A percentile compares a stretch with the other conserved stretches of the same genome.
Evolutionary conservation across 2,113 vertebrate species (phyloP).

Genomic region (Aythya baeri): DNA sequence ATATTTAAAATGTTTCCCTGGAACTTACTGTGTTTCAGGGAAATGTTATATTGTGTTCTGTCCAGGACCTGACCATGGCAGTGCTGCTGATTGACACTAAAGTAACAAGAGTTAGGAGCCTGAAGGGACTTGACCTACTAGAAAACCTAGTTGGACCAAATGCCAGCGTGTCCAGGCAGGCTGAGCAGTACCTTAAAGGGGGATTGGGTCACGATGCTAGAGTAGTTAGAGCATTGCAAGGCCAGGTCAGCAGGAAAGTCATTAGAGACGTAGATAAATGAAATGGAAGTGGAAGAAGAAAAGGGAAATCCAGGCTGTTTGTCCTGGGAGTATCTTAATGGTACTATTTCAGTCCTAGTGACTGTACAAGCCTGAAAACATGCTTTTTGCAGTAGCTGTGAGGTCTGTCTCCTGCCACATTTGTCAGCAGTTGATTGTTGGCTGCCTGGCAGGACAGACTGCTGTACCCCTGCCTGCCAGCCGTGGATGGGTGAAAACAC

Average conservation of each 20-base stretch:
- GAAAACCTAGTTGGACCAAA: neutral
- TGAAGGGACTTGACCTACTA: neutral
- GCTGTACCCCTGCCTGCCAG: neutral
- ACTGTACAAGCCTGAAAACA: too few species aligned
- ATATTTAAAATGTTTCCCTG: neutral
- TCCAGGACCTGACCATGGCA: neutral
- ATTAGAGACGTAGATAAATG: neutral
- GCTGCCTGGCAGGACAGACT: neutral
- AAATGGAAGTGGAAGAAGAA: neutral
- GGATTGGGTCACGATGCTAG: neutral
- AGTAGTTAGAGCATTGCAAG: neutral
- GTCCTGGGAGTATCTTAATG: neutral
- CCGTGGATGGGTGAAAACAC: accelerated
- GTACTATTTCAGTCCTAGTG: accelerated
- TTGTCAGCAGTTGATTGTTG: neutral
- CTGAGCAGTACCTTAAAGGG: neutral
- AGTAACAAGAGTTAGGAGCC: neutral
- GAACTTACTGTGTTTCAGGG: neutral
- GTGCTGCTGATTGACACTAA: neutral
- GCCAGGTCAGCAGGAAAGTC: neutral
- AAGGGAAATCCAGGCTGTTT: neutral
- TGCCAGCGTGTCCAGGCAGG: neutral
- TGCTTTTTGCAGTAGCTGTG: neutral
- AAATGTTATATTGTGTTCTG: neutral
- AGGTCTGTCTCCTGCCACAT: neutral